Base-by-base conservation (phyloP, 2,888 invertebrate genomes). In the Ypsolopha sequella region DNA sequence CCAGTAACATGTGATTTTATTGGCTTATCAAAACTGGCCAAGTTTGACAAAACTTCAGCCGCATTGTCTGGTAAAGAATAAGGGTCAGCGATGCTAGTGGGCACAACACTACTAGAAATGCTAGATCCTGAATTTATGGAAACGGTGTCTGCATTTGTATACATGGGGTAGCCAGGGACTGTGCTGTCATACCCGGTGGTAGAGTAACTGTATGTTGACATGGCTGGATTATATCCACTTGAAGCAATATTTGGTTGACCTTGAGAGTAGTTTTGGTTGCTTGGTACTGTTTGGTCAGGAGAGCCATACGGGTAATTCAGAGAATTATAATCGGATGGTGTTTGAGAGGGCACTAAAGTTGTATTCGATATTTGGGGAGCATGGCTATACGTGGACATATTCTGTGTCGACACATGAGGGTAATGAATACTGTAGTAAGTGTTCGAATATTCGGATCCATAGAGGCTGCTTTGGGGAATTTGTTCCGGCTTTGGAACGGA, bases 1-100 rank as follows among this genome's bases (percentile, higher is more conserved):
- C 84, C 82, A 0, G 77, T 80, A 0, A 76, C 76, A 52, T 85
- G 85, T 0, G 86, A 86, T 52, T 80, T 85, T 13, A 86, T 86
- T 1, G 86, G 85, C 54, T 76, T 71, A 55, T 86, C 86, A 0
- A 70, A 58, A 1, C 73, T 72, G 41, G 81, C 84, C 1, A 81
- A 52, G 51, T 79, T 70, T 0, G 79, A 60, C 36, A 81, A 51
- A 1, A 63, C 35, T 24, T 24, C 24, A 9, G 51, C 35, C 2
- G 33, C 41, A 8, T 14, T 36, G 9, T 47, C 47, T n/a, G 9
- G 46, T 33, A 53, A 48, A 24, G 60, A 58, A 47, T 70, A 74
- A 2, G 64, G 57, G 36, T 6, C 36, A 0, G 66, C 67, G 6
- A 57, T 58, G 4, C 63, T 60, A 51, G 63, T 66, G 1, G 68